Evolutionary conservation across 2,113 vertebrate species (phyloP), one percentile per base, ranked within the genome.

Genomic region (Istiophorus platypterus): DNA sequence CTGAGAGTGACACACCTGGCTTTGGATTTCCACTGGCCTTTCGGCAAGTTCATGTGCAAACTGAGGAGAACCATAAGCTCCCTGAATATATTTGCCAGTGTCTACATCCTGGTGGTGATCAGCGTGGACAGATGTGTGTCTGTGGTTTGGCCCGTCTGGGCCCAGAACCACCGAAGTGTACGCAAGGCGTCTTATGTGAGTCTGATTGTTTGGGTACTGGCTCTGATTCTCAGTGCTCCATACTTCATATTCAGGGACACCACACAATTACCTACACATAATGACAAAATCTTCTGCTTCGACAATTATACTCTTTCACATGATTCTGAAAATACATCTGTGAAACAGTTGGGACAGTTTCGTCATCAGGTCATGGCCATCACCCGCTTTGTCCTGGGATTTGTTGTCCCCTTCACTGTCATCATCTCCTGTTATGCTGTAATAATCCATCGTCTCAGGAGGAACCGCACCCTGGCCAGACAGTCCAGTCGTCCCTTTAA

Each of bases 101-200:
- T 97, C 75, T 97, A 96, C 64, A 93, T 97, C 66, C 94, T 97
- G 71, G 92, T 95, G 5, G 84, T 96, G 86, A 97, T 97, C 72
- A 96, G 96, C 8, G 86, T 95, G 59, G 96, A 97, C 80, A 93
- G 96, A 59, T 97, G 92, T 29, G 88, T 97, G 62, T 96, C 96
- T 20, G 95, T 97, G 70, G 88, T 94, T 54, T 89, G 85, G 76
- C 96, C 96, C 0, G 92, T 97, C 59, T 97, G 96, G 96, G 93
- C 95, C 7, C 96, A 96, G 88, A 97, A 97, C 85, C 94, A 96
- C 82, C 85, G 95, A 24, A 96, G 89, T 8, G 91, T 96, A 0
- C 75, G 71, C 1, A 89, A 94, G 20, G 96, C 96, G 1, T 94
- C 76, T 18, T 91, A 61, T 26, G 84, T 96, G 22, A 92, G 95